Percentiles rank a stretch among this genome's conserved stretches.
These are phyloP conservation scores for Tinea pellionella DNA, from an alignment of 2,888 invertebrate genomes.

Conservation along the genomic window DNA sequence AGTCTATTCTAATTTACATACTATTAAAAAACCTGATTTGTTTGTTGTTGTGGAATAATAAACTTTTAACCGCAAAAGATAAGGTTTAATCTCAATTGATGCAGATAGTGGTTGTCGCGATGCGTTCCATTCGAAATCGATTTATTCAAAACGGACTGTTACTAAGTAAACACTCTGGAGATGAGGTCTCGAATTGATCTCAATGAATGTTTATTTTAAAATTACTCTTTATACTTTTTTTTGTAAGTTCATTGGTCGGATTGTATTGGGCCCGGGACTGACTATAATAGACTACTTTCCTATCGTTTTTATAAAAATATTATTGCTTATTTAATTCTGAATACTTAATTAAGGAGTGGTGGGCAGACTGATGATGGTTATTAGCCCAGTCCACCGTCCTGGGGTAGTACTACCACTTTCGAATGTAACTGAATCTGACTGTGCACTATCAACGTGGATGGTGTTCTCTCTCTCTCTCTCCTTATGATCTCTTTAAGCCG, in stretches of 20 bases:
- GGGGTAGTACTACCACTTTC: too few species aligned
- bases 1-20: slow-evolving; percentile 18
- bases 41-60: neutral
- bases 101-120: slow-evolving; percentile 1
- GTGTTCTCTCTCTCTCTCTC: too few species aligned
- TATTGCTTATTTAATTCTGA: slow-evolving; percentile 1
- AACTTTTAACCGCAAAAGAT: neutral
- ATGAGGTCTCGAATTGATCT: slow-evolving; percentile 55
- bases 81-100: neutral
- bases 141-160: slow-evolving; percentile 59
- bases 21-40: slow-evolving; percentile 4
- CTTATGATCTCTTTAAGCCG: too few species aligned
- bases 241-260: slow-evolving; percentile 37
- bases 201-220: slow-evolving; percentile 56
- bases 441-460: too few species aligned
- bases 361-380: too few species aligned
- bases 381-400: too few species aligned
- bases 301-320: neutral
- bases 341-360: too few species aligned
- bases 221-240: slow-evolving; percentile 50
- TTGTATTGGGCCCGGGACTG: slow-evolving; percentile 20
- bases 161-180: slow-evolving; percentile 59
- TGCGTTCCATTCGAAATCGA: slow-evolving; percentile 40
- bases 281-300: neutral
- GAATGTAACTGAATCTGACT: too few species aligned